These are phyloP conservation scores for Lithophane semibrunnea DNA, from an alignment of 2,888 invertebrate species.

Conservation along the genomic window DNA sequence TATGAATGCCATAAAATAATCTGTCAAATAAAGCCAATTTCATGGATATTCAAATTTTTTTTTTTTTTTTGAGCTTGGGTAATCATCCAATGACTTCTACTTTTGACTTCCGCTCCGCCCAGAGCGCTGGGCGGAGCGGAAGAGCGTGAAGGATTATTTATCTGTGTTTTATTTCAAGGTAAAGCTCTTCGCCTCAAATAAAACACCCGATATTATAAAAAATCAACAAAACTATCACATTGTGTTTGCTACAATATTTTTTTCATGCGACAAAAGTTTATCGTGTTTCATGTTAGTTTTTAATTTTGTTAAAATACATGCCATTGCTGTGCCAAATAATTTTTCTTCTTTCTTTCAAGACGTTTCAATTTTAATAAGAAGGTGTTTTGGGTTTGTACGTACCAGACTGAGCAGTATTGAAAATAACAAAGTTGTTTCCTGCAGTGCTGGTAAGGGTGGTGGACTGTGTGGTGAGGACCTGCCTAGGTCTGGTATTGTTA, in stretches of 20 bases:
- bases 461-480: constrained; percentile 71
- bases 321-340: not conserved
- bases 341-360: not conserved
- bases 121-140: too few species aligned
- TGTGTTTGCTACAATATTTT: not conserved
- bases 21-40: not conserved
- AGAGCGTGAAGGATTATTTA: too few species aligned
- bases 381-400: constrained; percentile 29
- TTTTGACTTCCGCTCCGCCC: too few species aligned
- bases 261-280: too few species aligned
- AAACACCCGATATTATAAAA: not conserved
- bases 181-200: not conserved
- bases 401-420: constrained; percentile 89
- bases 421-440: constrained; percentile 89
- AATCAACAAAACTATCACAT: not conserved
- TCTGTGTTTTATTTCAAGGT: not conserved
- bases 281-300: not conserved
- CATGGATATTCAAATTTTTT: not conserved
- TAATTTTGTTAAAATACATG: not conserved
- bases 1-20: not conserved
- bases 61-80: too few species aligned
- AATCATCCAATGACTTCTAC: too few species aligned
- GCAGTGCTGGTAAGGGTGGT: constrained; percentile 66
- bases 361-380: not conserved
- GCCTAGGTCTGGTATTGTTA: constrained; percentile 78